phyloP scores from a whole-genome alignment of 2,113 vertebrate species.

The Brachyistius frenatus region DNA sequence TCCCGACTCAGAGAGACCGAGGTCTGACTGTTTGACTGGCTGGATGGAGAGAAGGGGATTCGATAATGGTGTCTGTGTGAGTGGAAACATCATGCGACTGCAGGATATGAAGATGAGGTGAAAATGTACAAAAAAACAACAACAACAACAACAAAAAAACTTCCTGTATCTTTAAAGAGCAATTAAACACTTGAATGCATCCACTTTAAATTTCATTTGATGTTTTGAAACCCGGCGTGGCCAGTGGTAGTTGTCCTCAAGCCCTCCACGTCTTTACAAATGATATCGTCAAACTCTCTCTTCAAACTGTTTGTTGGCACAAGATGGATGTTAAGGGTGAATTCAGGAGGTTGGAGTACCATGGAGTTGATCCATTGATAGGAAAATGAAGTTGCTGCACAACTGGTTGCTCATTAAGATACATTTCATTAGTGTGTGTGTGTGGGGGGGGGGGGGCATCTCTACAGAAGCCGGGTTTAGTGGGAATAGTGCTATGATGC shows the following conservation, averaged over 20 bases:
- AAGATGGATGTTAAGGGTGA: background rate
- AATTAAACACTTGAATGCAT: background rate
- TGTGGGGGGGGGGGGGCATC: too few relatives aligned
- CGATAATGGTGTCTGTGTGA: slow-evolving; percentile 5
- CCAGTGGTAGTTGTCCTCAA: background rate
- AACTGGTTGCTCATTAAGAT: too few relatives aligned
- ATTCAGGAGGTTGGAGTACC: too few relatives aligned
- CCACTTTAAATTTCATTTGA: background rate
- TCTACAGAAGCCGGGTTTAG: too few relatives aligned
- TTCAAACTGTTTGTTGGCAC: background rate
- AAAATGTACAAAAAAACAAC: background rate
- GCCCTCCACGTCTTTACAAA: too few relatives aligned
- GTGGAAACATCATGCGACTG: slow-evolving; percentile 8
- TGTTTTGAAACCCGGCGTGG: background rate
- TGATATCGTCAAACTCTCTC: background rate
- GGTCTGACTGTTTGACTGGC: slow-evolving; percentile 1
- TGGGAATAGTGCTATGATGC: too few relatives aligned
- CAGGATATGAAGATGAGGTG: background rate
- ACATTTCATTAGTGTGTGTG: too few relatives aligned
- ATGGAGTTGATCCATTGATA: too few relatives aligned
- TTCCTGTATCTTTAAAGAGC: background rate
- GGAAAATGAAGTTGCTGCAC: too few relatives aligned
- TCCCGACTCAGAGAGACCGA: slow-evolving; percentile 23
- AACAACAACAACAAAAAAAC: background rate
- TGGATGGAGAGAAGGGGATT: background rate